These are phyloP conservation scores for Manis javanica DNA, from an alignment of 2,797 vertebrate genomes.

Conservation along the genomic window DNA sequence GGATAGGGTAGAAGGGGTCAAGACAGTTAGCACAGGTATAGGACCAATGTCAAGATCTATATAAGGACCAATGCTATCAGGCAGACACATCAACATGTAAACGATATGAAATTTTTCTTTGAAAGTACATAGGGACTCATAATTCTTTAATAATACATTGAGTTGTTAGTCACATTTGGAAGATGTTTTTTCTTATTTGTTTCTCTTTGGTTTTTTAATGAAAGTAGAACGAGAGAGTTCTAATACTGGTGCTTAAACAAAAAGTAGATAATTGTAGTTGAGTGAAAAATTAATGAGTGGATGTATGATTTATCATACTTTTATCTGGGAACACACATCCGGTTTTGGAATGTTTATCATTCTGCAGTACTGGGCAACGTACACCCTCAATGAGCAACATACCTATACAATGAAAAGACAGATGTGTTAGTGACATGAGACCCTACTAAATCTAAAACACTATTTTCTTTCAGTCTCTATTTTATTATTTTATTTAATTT, in stretches of 20 bases:
- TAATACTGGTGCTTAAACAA: not conserved
- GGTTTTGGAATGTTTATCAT: not conserved
- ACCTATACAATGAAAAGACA: not conserved
- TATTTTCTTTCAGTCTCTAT: not conserved
- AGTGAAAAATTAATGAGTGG: not conserved
- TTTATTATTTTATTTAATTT: not conserved
- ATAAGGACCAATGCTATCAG: not conserved
- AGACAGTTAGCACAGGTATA: not conserved
- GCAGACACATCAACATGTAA: not conserved
- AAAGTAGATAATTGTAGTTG: not conserved
- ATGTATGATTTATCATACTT: not conserved
- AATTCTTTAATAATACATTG: not conserved
- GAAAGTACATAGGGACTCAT: not conserved
- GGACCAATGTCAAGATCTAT: not conserved
- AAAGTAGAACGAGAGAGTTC: not conserved
- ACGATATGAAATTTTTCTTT: not conserved
- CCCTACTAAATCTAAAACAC: not conserved
- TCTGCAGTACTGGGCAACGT: not conserved
- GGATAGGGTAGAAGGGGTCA: accelerated
- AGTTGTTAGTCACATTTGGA: not conserved
- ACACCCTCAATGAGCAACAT: not conserved
- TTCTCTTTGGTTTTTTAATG: not conserved
- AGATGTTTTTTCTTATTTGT: not conserved
- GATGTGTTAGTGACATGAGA: not conserved
- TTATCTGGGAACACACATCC: not conserved